These are phyloP conservation scores for Oreochromis grahami DNA, from an alignment of 2,797 vertebrate species.

Conservation along the genomic window DNA sequence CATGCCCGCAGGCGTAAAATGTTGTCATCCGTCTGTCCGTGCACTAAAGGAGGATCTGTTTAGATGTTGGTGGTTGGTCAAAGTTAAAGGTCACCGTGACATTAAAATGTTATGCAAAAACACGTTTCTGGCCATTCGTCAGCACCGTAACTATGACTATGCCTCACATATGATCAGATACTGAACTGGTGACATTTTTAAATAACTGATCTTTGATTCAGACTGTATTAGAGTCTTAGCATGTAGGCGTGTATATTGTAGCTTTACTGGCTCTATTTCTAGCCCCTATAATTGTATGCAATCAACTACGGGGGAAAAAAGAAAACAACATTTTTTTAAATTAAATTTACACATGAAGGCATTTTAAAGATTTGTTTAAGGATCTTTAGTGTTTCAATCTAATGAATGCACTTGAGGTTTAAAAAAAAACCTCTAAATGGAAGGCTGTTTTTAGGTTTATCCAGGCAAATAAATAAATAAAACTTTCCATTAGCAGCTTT, in stretches of 20 bases:
- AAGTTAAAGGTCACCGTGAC: background rate
- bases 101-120: background rate
- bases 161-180: background rate
- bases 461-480: background rate
- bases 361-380: background rate
- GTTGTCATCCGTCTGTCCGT: background rate
- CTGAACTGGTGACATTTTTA: background rate
- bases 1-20: background rate
- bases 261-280: background rate
- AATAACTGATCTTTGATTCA: background rate
- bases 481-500: background rate
- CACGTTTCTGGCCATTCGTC: background rate
- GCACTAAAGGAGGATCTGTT: background rate
- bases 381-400: background rate
- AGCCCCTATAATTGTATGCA: background rate
- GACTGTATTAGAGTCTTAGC: background rate
- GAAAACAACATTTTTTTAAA: fast-evolving
- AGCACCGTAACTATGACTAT: background rate
- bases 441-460: background rate
- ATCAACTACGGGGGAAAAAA: background rate
- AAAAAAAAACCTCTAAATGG: background rate
- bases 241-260: background rate
- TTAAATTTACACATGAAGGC: background rate
- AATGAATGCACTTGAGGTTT: background rate
- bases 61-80: background rate